Evolutionary conservation across 2,888 invertebrate genomes (phyloP).

Genomic region (Meloe dianella): DNA sequence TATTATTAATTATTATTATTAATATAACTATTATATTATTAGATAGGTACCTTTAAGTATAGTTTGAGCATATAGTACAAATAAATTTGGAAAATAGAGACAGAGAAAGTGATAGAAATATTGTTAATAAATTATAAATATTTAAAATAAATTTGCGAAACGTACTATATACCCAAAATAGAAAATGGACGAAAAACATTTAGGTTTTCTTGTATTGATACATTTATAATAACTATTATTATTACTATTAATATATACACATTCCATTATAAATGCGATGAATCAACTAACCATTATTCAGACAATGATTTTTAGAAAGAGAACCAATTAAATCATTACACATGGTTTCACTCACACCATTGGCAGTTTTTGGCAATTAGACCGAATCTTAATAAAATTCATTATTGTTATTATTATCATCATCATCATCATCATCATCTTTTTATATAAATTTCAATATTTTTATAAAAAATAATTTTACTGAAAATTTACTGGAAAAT

Average conservation of each 20-base stretch:
- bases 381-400: constrained; percentile 49
- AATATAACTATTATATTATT: constrained; percentile 52
- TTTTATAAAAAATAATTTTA: constrained; percentile 41
- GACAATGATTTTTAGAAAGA: constrained; percentile 32
- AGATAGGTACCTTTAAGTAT: constrained; percentile 56
- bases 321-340: constrained; percentile 39
- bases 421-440: too few relatives aligned
- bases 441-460: constrained; percentile 30
- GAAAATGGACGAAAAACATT: constrained; percentile 58
- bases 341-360: constrained; percentile 50
- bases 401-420: constrained; percentile 4
- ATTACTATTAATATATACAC: constrained; percentile 41
- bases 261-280: constrained; percentile 44
- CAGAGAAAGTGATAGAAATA: constrained; percentile 18
- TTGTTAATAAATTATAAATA: constrained; percentile 22
- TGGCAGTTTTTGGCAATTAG: constrained; percentile 59
- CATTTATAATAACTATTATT: constrained; percentile 35
- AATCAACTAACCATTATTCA: constrained; percentile 36
- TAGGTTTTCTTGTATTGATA: constrained; percentile 50
- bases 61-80: constrained; percentile 57
- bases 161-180: constrained; percentile 56
- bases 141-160: constrained; percentile 21
- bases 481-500: constrained; percentile 34
- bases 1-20: constrained; percentile 48
- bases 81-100: constrained; percentile 7